These are phyloP conservation scores for Gastrophryne carolinensis DNA, from an alignment of 2,797 vertebrate genomes.

Conservation along the genomic window DNA sequence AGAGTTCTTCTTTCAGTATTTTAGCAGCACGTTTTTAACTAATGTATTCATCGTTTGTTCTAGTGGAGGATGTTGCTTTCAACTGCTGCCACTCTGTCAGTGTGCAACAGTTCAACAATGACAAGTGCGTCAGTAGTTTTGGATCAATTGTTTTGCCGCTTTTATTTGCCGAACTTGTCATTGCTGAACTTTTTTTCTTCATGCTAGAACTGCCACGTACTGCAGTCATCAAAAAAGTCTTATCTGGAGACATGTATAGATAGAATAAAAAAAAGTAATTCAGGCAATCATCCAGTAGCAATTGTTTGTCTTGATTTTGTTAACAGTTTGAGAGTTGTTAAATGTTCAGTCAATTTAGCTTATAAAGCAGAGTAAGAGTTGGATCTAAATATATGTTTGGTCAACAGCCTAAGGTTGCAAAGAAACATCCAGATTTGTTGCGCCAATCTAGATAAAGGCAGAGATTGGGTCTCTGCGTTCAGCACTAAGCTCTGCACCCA, in stretches of 20 bases:
- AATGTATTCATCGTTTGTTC: no score
- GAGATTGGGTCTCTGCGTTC: no score
- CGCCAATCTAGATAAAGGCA: no score
- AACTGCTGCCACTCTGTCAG: slow-evolving; percentile 14
- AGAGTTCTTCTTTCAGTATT: no score
- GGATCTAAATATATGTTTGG: no score
- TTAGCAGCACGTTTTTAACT: no score
- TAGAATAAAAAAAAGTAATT: slow-evolving; percentile 14
- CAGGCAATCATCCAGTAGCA: slow-evolving; percentile 8
- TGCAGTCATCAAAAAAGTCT: slow-evolving; percentile 36
- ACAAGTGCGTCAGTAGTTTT: slow-evolving; percentile 40
- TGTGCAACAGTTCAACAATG: slow-evolving; percentile 16
- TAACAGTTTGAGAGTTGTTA: slow-evolving; percentile 6
- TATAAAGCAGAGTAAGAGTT: no score
- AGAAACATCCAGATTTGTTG: no score
- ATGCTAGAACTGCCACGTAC: slow-evolving; percentile 23
- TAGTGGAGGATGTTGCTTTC: background rate
- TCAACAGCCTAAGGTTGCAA: no score
- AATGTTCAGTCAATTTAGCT: background rate
- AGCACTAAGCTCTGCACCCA: no score
- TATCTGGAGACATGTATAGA: slow-evolving; percentile 23
- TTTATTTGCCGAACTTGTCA: slow-evolving; percentile 43
- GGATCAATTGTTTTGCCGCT: slow-evolving; percentile 43
- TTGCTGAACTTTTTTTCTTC: slow-evolving; percentile 25
- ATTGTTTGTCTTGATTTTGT: slow-evolving; percentile 17